phyloP scores from a whole-genome alignment of 2,888 invertebrate species.

The Limenitis camilla region DNA sequence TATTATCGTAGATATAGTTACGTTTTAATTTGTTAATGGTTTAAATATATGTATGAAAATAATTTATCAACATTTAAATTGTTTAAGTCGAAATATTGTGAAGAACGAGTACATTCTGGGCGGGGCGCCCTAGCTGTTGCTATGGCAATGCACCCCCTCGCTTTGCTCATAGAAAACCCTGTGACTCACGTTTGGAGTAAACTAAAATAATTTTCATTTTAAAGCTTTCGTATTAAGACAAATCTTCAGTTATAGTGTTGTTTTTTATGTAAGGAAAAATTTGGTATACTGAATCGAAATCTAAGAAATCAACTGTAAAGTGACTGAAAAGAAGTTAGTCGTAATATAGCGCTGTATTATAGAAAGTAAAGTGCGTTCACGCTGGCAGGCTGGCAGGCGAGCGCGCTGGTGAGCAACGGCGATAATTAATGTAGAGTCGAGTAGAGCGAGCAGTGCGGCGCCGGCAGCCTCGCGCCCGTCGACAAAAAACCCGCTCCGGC shows the following conservation, averaged over 20 bases:
- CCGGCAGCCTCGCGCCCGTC: constrained; percentile 57
- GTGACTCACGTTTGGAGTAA: constrained; percentile 12
- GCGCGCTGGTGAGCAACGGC: constrained; percentile 43
- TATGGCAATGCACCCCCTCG: constrained; percentile 57
- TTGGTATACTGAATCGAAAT: not conserved
- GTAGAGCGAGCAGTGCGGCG: constrained; percentile 56
- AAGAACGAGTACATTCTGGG: constrained; percentile 39
- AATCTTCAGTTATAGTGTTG: not conserved
- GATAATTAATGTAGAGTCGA: constrained; percentile 70
- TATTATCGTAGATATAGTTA: constrained; percentile 7
- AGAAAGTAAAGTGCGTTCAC: constrained; percentile 70
- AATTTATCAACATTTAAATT: no score
- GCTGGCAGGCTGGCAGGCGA: constrained; percentile 33
- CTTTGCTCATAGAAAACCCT: constrained; percentile 31
- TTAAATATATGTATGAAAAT: no score
- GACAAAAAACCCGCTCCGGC: constrained; percentile 73
- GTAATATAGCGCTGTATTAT: constrained; percentile 51
- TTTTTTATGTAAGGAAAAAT: not conserved
- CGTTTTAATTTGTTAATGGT: not conserved
- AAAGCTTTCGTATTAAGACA: not conserved
- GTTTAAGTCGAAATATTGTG: not conserved
- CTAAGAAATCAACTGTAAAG: constrained; percentile 3
- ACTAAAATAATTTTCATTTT: not conserved
- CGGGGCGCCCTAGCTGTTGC: constrained; percentile 60
- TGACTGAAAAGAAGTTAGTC: constrained; percentile 33